Conservation (phyloP, 2,888 invertebrate species). For the Cremastinae sp. region DNA sequence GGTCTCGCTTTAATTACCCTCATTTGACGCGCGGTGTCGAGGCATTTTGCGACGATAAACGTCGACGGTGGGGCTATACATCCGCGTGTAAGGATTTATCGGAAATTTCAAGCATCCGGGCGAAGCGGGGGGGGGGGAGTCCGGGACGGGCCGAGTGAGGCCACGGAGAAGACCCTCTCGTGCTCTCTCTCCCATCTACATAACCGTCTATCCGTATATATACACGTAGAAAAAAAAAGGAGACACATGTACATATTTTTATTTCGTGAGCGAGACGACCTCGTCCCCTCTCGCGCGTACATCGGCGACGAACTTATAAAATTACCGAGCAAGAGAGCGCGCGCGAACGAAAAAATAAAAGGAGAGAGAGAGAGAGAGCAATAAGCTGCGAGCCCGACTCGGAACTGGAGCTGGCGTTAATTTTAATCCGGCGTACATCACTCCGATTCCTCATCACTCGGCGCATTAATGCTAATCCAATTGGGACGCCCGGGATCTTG, state of each 20-base stretch:
- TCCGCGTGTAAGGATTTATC: conserved; percentile 28
- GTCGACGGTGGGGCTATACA: conserved; percentile 8
- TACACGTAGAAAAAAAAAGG: background rate
- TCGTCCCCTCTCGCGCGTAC: conserved; percentile 34
- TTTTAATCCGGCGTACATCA: conserved; percentile 59
- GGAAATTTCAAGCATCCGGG: conserved; percentile 53
- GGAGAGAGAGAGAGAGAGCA: background rate
- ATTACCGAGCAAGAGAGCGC: conserved; percentile 28
- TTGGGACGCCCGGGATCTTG: too few relatives aligned
- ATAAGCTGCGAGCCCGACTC: conserved; percentile 50
- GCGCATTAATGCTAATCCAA: conserved; percentile 47
- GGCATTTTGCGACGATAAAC: conserved; percentile 47
- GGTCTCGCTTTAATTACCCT: conserved; percentile 73
- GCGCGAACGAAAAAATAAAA: background rate
- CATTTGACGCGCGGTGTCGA: conserved; percentile 69
- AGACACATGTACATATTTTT: conserved; percentile 34
- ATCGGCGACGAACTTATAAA: conserved; percentile 26
- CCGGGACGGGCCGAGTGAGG: conserved; percentile 63
- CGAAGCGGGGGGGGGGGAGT: too few relatives aligned
- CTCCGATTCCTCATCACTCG: conserved; percentile 46
- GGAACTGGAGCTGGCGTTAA: conserved; percentile 54
- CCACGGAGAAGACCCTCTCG: conserved; percentile 70
- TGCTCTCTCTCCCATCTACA: conserved; percentile 55
- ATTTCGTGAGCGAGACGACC: conserved; percentile 52
- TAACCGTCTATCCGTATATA: background rate